phyloP scores from a whole-genome alignment of 2,113 vertebrate genomes.

The Chamaetylas fuelleborni region DNA sequence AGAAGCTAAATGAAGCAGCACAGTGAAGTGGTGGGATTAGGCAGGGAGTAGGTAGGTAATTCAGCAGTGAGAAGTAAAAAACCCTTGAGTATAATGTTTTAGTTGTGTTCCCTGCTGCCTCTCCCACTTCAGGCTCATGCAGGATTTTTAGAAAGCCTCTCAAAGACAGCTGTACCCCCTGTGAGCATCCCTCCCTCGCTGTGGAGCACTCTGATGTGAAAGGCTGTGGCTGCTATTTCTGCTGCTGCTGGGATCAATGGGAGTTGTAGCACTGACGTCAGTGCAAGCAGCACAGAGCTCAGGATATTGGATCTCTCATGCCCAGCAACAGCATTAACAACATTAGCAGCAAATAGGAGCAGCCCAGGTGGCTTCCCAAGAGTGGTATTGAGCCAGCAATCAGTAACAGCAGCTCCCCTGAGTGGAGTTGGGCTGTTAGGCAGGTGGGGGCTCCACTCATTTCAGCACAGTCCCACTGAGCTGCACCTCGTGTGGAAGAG shows the following conservation, averaged over 20 bases:
- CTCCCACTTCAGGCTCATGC: not conserved
- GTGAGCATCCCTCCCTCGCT: not conserved
- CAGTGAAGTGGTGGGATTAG: not conserved
- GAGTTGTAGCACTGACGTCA: not conserved
- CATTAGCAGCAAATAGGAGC: not conserved
- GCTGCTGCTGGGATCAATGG: slow-evolving; percentile 6
- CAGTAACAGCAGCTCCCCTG: not conserved
- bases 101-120: not conserved
- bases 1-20: not conserved
- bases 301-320: not conserved
- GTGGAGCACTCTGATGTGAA: not conserved
- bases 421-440: not conserved
- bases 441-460: not conserved
- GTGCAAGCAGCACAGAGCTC: not conserved
- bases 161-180: not conserved
- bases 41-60: not conserved
- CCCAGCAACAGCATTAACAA: not conserved
- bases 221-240: not conserved
- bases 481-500: accelerated
- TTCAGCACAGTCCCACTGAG: not conserved
- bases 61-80: not conserved
- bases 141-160: not conserved
- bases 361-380: not conserved
- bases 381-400: not conserved
- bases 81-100: not conserved